A percentile compares a stretch with the other conserved stretches of the same genome.
phyloP scores from a whole-genome alignment of 1,140 invertebrate species.

The Bombus difficillimus region DNA sequence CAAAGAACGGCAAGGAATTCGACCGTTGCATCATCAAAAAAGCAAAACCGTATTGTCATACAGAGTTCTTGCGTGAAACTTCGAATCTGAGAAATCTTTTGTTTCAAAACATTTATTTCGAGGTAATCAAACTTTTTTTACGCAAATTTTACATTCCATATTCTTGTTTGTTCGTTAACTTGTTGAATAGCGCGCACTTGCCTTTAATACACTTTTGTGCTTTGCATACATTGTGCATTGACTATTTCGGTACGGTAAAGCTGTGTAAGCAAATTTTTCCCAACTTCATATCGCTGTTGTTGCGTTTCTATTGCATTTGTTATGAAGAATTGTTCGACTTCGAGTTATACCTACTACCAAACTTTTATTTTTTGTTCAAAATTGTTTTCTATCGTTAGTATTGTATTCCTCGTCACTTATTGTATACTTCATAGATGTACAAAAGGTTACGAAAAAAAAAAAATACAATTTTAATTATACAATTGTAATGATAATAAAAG shows the following conservation, averaged over 20 bases:
- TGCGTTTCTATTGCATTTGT: not conserved
- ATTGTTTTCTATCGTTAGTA: not conserved
- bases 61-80: not conserved
- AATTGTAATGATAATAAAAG: not conserved
- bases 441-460: not conserved
- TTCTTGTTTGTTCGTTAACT: not conserved
- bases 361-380: not conserved
- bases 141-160: not conserved
- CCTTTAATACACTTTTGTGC: not conserved
- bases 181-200: not conserved
- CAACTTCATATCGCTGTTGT: not conserved
- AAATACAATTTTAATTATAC: not conserved
- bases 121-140: not conserved
- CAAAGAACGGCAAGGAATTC: slow-evolving; percentile 22
- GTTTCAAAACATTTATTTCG: not conserved
- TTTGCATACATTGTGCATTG: too few species aligned
- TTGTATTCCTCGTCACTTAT: not conserved
- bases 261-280: not conserved
- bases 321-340: not conserved
- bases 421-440: not conserved
- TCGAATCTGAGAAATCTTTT: not conserved
- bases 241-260: not conserved
- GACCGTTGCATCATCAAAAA: slow-evolving; percentile 11
- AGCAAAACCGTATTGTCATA: not conserved
- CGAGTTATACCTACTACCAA: not conserved